Percentiles rank a stretch among this genome's conserved stretches.
These are phyloP conservation scores for Formicarius rufipectus DNA, from an alignment of 2,113 vertebrate genomes.

Conservation along the genomic window DNA sequence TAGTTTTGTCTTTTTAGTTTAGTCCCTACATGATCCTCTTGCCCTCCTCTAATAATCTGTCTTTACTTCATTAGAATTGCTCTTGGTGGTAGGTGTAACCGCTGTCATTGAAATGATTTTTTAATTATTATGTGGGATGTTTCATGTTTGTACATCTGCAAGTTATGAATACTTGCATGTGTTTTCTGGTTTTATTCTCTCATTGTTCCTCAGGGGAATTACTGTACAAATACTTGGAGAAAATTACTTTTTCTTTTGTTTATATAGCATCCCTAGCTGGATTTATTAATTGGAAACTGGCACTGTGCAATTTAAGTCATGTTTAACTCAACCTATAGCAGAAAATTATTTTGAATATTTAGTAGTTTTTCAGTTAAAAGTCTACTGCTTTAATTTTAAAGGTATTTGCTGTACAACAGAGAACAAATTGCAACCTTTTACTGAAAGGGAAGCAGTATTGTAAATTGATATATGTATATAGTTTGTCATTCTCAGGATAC, in stretches of 20 bases:
- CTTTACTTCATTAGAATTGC: background rate
- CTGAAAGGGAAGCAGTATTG: background rate
- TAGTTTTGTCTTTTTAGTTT: background rate
- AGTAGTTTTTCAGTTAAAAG: background rate
- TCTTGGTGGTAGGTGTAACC: background rate
- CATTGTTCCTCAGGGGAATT: background rate
- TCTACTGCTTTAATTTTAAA: background rate
- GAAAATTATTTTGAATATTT: background rate
- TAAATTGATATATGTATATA: background rate
- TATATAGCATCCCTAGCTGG: background rate
- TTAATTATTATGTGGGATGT: slow-evolving; percentile 13
- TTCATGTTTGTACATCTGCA: slow-evolving; percentile 7
- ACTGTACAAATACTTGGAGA: background rate
- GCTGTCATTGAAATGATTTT: slow-evolving; percentile 2
- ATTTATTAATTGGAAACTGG: slow-evolving; percentile 4
- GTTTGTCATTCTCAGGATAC: background rate
- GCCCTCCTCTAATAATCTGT: background rate
- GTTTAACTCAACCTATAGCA: background rate
- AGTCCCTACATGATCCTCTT: background rate
- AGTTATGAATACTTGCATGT: background rate
- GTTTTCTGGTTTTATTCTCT: background rate
- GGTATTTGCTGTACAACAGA: background rate
- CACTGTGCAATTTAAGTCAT: background rate
- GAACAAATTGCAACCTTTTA: background rate
- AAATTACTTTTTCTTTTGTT: slow-evolving; percentile 15